Conservation (phyloP, 2,888 invertebrate genomes). For the Andrena marginata region DNA sequence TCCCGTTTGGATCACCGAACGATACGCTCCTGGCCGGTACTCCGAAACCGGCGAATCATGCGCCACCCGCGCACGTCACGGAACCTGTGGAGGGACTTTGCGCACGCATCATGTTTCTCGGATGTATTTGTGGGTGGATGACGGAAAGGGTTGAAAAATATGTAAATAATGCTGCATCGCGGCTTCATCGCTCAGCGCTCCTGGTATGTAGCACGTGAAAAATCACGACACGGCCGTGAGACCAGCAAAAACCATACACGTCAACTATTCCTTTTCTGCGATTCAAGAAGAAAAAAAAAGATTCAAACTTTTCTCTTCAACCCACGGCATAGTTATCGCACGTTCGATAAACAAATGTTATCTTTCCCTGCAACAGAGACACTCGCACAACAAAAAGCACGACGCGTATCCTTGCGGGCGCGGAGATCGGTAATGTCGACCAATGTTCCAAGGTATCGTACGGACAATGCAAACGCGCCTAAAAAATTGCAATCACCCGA, state of each 20-base stretch:
- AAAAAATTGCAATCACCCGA: conserved; percentile 38
- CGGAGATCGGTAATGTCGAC: conserved; percentile 2
- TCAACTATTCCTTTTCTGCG: not conserved
- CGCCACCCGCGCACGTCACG: conserved; percentile 70
- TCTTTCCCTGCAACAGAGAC: conserved; percentile 8
- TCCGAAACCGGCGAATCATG: conserved; percentile 72
- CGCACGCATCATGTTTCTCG: conserved; percentile 69
- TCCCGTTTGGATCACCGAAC: not conserved
- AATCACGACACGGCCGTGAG: conserved; percentile 6
- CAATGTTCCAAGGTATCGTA: not conserved
- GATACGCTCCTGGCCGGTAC: conserved; percentile 58
- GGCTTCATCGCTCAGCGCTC: conserved; percentile 15
- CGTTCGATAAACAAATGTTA: conserved; percentile 27
- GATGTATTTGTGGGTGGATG: conserved; percentile 61
- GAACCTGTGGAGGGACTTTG: conserved; percentile 71
- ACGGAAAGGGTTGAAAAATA: conserved; percentile 68
- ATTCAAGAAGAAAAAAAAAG: not conserved
- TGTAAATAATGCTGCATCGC: conserved; percentile 65
- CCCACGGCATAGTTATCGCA: not conserved
- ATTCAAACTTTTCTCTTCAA: not conserved
- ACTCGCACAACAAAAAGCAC: not conserved
- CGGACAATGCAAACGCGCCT: conserved; percentile 28
- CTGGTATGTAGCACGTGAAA: conserved; percentile 22
- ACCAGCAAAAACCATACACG: not conserved
- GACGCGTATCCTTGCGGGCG: not conserved